phyloP scores from a whole-genome alignment of 2,888 invertebrate species.

The Abrostola triplasia region DNA sequence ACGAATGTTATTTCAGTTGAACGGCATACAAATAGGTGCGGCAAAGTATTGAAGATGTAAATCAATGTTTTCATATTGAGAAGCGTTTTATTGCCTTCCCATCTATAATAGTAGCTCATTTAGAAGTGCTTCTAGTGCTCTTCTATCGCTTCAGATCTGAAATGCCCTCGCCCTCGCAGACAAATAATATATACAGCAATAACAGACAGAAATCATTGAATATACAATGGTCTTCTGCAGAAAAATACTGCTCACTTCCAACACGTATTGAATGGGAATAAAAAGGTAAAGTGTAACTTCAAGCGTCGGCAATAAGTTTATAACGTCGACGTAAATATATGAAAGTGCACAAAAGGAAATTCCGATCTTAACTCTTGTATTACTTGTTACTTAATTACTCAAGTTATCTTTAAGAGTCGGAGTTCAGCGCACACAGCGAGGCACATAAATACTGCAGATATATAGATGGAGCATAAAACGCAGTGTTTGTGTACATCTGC shows the following conservation, averaged over 20 bases:
- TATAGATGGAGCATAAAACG: conserved; percentile 60
- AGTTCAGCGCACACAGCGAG: conserved; percentile 47
- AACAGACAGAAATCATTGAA: conserved; percentile 44
- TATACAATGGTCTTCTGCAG: conserved; percentile 33
- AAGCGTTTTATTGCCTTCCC: conserved; percentile 38
- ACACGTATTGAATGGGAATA: conserved; percentile 23
- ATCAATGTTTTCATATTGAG: conserved; percentile 34
- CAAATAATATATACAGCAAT: conserved; percentile 43
- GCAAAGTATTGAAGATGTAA: conserved; percentile 33
- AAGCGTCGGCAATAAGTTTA: conserved; percentile 13
- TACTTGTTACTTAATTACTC: conserved; percentile 42
- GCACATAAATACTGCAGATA: conserved; percentile 55
- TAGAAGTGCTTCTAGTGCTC: conserved; percentile 25
- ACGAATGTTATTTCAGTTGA: conserved; percentile 32
- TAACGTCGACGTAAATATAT: neutral
- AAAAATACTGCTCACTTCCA: conserved; percentile 40
- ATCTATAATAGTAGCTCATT: conserved; percentile 36
- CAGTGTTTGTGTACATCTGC: conserved; percentile 57
- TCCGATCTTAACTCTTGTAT: conserved; percentile 23
- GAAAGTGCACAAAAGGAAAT: conserved; percentile 6
- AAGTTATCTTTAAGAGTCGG: conserved; percentile 25
- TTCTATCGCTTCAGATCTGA: conserved; percentile 31
- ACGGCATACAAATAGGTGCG: conserved; percentile 24
- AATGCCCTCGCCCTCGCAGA: conserved; percentile 16
- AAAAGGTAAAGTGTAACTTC: conserved; percentile 16